Evolutionary conservation across 1,140 invertebrate genomes (phyloP), one percentile per base, ranked within the genome.

Genomic region (Drosophila suzukii): DNA sequence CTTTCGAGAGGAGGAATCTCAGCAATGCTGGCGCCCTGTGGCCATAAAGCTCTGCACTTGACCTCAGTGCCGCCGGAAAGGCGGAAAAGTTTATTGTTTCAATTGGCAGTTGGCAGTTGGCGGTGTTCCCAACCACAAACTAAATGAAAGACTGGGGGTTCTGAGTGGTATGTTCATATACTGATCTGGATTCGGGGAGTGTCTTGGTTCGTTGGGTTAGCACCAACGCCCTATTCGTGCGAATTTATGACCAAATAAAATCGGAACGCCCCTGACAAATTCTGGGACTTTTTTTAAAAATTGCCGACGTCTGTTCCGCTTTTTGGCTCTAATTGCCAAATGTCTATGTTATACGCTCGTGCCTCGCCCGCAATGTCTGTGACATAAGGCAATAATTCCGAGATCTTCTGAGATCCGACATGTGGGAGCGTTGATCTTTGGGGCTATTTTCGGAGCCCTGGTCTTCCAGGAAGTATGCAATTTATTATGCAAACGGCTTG

Each of bases 381-480:
- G 59, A 63, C 65, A 67, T 70, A 54, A 60, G 74, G 73, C 74
- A 46, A 65, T 71, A 71, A 56, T 54, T 62, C 58, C 49, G 36
- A 43, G 59, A 70, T 68, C 41, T 39, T 43, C 7, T 10, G 7
- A 34, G 27, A 47, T 10, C 24, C 51, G 53, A 39, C 60, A 79
- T 89, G 83, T 77, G 84, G 83, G 83, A 74, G 79, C 80, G 84
- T 88, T 88, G 84, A 84, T 89, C 84, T 89, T 49, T 30, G 46
- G 2, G 51, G 54, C 20, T 67, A 58, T 62, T 77, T 62, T 71
- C 44, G 53, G 57, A 47, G 63, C 65, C 62, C 44, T 76, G 13
- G 68, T 68, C 36, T 88, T 88, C 84, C 82, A 89, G 84, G 84
- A 88, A 88, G 84, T 60, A 80, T 89, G 83, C 73, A 80, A 77